Percentiles rank a stretch among this genome's conserved stretches.
Evolutionary conservation across 1,140 invertebrate species (phyloP).

Genomic region (Drosophila bocqueti): DNA sequence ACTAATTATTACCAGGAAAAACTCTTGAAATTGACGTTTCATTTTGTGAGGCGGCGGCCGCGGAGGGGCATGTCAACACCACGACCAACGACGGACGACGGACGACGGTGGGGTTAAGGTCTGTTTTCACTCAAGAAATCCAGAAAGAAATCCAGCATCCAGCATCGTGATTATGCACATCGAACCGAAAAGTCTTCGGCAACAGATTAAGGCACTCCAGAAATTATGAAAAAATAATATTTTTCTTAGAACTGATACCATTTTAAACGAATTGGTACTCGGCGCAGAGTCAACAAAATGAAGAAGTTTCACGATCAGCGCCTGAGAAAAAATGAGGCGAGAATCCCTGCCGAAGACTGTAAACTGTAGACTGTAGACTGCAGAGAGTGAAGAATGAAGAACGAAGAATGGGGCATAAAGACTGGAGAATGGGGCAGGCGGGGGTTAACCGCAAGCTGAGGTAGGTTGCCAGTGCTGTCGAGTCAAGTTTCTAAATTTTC

Average conservation of each 20-base stretch:
- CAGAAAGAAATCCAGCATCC: constrained; percentile 1
- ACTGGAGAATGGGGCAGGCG: not conserved
- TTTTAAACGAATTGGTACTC: constrained; percentile 84
- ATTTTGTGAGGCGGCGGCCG: constrained; percentile 59
- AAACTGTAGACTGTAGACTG: not conserved
- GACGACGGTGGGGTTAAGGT: not conserved
- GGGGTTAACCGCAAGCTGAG: constrained; percentile 7
- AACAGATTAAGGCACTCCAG: constrained; percentile 83
- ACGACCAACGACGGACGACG: not conserved
- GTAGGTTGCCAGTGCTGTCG: constrained; percentile 33
- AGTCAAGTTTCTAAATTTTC: not conserved
- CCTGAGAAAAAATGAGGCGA: constrained; percentile 56
- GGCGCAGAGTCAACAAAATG: constrained; percentile 63
- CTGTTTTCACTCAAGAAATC: constrained; percentile 53
- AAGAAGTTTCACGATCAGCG: constrained; percentile 63
- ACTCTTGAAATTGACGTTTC: constrained; percentile 84
- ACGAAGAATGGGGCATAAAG: not conserved
- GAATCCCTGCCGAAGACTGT: constrained; percentile 15
- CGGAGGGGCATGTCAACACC: constrained; percentile 67
- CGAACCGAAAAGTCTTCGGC: constrained; percentile 50
- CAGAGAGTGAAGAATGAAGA: not conserved
- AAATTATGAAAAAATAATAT: constrained; percentile 85
- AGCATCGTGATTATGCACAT: constrained; percentile 74
- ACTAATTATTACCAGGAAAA: constrained; percentile 85
- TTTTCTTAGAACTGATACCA: constrained; percentile 84